A percentile compares a stretch with the other conserved stretches of the same genome.
These are phyloP conservation scores for Bruchidius siliquastri DNA, from an alignment of 2,888 invertebrate species.

Conservation along the genomic window DNA sequence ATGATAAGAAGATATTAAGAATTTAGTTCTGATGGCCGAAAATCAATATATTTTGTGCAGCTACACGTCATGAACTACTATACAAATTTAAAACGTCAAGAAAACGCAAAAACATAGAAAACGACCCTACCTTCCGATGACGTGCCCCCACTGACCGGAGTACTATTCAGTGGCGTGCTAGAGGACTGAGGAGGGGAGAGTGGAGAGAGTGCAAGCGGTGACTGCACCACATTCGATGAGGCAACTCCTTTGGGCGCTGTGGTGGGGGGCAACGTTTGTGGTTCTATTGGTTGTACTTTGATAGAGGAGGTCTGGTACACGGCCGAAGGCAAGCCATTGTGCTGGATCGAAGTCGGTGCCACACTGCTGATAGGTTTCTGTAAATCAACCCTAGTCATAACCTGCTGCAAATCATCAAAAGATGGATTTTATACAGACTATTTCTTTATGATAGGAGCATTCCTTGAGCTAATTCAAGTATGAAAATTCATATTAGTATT, in stretches of 20 bases:
- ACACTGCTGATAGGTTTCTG: conserved; percentile 86
- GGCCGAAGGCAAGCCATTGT: conserved; percentile 65
- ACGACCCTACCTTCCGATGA: neutral
- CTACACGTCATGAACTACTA: too few relatives aligned
- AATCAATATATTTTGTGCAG: too few relatives aligned
- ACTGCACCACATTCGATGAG: conserved; percentile 25
- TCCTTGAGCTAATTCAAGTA: too few relatives aligned
- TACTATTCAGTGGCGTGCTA: conserved; percentile 55
- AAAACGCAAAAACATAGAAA: too few relatives aligned
- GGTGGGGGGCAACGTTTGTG: conserved; percentile 59
- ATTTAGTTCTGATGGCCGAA: too few relatives aligned
- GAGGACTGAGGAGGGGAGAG: conserved; percentile 60
- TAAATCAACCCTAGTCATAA: conserved; percentile 9
- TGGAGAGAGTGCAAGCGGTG: conserved; percentile 29
- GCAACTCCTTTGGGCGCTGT: conserved; percentile 34
- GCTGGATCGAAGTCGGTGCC: conserved; percentile 71
- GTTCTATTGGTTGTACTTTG: conserved; percentile 76
- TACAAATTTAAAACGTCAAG: too few relatives aligned
- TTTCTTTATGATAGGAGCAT: too few relatives aligned
- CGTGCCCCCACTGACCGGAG: conserved; percentile 39
- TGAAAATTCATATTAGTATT: too few relatives aligned
- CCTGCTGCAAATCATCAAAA: too few relatives aligned
- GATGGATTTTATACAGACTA: too few relatives aligned
- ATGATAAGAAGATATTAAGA: too few relatives aligned
- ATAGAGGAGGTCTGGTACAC: conserved; percentile 78